Conservation (phyloP, 1,140 invertebrate genomes). For the Bombus ignitus region DNA sequence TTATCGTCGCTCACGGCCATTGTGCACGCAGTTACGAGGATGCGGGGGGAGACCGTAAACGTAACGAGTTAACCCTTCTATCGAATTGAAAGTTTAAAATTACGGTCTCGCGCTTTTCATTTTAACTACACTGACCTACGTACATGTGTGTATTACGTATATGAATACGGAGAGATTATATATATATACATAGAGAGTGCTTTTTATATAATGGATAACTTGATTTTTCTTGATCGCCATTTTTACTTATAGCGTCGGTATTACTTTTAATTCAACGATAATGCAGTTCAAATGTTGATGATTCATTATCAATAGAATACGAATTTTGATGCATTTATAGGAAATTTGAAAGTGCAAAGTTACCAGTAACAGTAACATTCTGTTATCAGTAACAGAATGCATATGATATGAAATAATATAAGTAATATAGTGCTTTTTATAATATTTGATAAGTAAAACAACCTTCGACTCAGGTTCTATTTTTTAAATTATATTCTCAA, state of each 20-base stretch:
- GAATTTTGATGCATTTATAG: too few species aligned
- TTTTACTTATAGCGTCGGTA: too few species aligned
- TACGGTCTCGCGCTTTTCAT: not conserved
- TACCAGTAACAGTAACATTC: too few species aligned
- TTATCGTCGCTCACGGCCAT: slow-evolving; percentile 52
- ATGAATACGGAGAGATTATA: not conserved
- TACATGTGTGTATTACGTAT: not conserved
- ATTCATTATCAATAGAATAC: too few species aligned
- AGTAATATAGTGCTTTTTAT: too few species aligned
- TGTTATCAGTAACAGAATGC: too few species aligned
- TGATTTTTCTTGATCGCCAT: not conserved
- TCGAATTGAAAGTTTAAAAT: slow-evolving; percentile 18
- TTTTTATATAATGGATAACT: not conserved
- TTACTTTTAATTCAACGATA: too few species aligned
- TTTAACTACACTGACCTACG: not conserved
- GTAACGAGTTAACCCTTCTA: slow-evolving; percentile 27
- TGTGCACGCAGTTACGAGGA: slow-evolving; percentile 4
- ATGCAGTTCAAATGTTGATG: not conserved
- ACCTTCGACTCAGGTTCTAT: too few species aligned
- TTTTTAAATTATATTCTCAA: too few species aligned
- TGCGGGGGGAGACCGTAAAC: not conserved
- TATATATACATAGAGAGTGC: not conserved
- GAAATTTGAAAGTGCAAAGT: too few species aligned
- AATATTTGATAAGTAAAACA: too few species aligned
- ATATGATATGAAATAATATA: too few species aligned